phyloP scores from a whole-genome alignment of 2,797 vertebrate species.

The Corythornis leucogaster region DNA sequence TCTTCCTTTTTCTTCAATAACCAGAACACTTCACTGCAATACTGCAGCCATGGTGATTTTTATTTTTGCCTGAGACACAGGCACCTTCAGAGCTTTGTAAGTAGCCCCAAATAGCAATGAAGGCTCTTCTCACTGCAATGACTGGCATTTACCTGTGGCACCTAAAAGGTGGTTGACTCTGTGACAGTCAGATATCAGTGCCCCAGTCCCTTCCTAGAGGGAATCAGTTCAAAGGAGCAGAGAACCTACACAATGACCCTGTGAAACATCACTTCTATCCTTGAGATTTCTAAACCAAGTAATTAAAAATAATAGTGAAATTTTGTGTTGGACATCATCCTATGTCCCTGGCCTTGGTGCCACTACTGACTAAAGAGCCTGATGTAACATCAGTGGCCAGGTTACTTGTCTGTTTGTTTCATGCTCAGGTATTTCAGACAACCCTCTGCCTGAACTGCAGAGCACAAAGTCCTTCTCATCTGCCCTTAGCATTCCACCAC shows the following conservation, averaged over 20 bases:
- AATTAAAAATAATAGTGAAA: neutral
- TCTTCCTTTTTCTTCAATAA: neutral
- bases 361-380: neutral
- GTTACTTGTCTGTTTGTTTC: neutral
- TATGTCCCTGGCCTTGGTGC: neutral
- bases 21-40: neutral
- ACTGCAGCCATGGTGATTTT: neutral
- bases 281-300: neutral
- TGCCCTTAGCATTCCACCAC: neutral
- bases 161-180: neutral
- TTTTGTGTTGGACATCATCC: neutral
- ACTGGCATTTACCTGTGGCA: neutral
- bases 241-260: neutral
- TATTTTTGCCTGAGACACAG: neutral
- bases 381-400: neutral
- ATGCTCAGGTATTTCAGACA: neutral
- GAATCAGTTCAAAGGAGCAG: neutral
- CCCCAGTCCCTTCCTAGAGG: neutral
- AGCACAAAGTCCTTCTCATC: neutral
- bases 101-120: neutral
- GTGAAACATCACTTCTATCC: neutral
- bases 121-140: neutral
- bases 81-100: neutral
- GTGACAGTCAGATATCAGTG: neutral
- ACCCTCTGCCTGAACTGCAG: no score